Evolutionary conservation across 2,888 invertebrate species (phyloP), one percentile per base, ranked within the genome.

Genomic region (Hemaris fuciformis): DNA sequence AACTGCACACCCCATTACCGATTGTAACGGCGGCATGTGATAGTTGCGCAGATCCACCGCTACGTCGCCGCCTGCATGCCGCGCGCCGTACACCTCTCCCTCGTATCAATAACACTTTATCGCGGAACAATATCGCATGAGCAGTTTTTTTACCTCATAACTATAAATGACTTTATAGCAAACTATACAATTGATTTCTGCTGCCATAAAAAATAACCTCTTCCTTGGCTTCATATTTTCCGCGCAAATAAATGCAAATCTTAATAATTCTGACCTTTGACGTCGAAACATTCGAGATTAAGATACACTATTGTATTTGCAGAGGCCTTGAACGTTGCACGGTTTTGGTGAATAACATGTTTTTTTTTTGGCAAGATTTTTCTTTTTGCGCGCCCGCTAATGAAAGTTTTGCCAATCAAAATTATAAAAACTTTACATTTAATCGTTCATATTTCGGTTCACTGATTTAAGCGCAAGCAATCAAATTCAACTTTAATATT

Each of bases 1-100:
- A 89, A 89, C 91, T 88, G 89, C 89, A 86, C 84, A 87, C 83
- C 81, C 84, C 87, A 89, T 90, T 90, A 91, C 90, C 85, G 87
- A 88, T 88, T 88, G 87, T 89, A 89, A 87, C 88, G 87, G 78
- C 79, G 81, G 79, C 79, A 74, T 81, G 77, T 83, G 88, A 89
- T 89, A 88, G 81, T 80, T 53, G 53, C 73, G 73, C 65, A 67
- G 67, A 70, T 73, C 73, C 70, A 63, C 69, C 70, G 68, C 61
- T 72, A 71, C 69, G n/a, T n/a, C n/a, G n/a, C n/a, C n/a, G n/a
- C n/a, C n/a, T 70, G 72, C 73, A 73, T 59, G 45, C 45, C 45
- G 20, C 66, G 60, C 70, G 64, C 57, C 63, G 64, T 66, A 20
- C 38, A 13, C 18, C 25, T 38, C 41, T 23, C 60, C 20, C 23